Conservation (phyloP, 2,888 invertebrate species). For the Anorthoa munda region DNA sequence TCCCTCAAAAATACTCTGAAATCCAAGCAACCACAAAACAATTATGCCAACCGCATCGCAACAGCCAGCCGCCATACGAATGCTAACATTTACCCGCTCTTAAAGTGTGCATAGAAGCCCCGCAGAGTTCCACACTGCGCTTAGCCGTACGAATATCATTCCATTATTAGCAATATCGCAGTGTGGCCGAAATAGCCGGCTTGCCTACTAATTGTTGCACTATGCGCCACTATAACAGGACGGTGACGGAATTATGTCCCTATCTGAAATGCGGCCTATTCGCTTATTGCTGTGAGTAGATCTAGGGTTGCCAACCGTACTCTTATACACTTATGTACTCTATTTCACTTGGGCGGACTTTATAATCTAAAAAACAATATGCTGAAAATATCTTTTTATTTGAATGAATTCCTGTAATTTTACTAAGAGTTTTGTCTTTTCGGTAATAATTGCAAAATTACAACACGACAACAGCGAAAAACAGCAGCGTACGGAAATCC, state of each 20-base stretch:
- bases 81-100: constrained; percentile 18
- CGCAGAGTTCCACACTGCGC: constrained; percentile 17
- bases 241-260: constrained; percentile 41
- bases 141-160: constrained; percentile 35
- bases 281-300: not conserved
- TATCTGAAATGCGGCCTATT: constrained; percentile 35
- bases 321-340: no score
- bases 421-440: no score
- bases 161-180: constrained; percentile 56
- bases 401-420: no score
- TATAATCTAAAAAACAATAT: no score
- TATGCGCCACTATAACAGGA: constrained; percentile 18
- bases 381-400: no score
- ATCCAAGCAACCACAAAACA: constrained; percentile 26
- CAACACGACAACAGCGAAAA: no score
- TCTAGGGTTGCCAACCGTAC: no score
- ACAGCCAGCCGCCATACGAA: constrained; percentile 14
- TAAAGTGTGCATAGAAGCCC: constrained; percentile 18
- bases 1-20: not conserved
- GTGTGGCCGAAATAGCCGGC: constrained; percentile 36
- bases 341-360: no score
- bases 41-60: constrained; percentile 23
- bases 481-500: no score
- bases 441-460: no score
- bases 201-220: constrained; percentile 47